These are phyloP conservation scores for Dermolepida albohirtum DNA, from an alignment of 2,888 invertebrate species.

Conservation along the genomic window DNA sequence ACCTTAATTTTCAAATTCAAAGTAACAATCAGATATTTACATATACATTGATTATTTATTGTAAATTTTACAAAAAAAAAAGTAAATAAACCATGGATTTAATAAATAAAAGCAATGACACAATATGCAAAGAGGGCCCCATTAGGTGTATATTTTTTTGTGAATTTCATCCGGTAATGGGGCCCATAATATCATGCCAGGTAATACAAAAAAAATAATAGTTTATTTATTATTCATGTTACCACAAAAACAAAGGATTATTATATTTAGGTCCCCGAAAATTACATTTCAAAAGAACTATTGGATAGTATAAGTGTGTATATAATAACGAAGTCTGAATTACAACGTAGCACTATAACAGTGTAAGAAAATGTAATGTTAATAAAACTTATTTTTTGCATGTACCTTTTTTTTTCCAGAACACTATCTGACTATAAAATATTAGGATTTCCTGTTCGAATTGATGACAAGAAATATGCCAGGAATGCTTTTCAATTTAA, in stretches of 20 bases:
- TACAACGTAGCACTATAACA: slow-evolving; percentile 90
- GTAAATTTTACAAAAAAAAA: too few relatives aligned
- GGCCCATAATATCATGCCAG: slow-evolving; percentile 88
- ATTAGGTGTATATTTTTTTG: slow-evolving; percentile 87
- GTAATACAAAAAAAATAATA: slow-evolving; percentile 64
- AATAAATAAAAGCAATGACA: slow-evolving; percentile 61
- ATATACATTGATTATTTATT: too few relatives aligned
- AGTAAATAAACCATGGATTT: slow-evolving; percentile 22
- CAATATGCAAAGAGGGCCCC: slow-evolving; percentile 78
- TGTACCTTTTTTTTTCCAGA: slow-evolving; percentile 62
- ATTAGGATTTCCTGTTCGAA: slow-evolving; percentile 91
- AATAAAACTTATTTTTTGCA: too few relatives aligned
- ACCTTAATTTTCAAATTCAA: too few relatives aligned
- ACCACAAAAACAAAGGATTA: slow-evolving; percentile 21
- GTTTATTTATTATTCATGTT: slow-evolving; percentile 38
- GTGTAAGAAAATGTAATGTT: slow-evolving; percentile 73
- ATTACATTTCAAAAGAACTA: slow-evolving; percentile 90
- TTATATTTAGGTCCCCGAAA: slow-evolving; percentile 81
- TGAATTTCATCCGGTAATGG: slow-evolving; percentile 81
- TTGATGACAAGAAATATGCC: slow-evolving; percentile 88
- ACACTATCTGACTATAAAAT: slow-evolving; percentile 85
- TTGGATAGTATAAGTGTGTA: slow-evolving; percentile 95
- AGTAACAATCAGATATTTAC: too few relatives aligned
- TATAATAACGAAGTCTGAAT: slow-evolving; percentile 94
- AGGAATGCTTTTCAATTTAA: slow-evolving; percentile 97